phyloP scores from a whole-genome alignment of 1,140 invertebrate genomes.

The Drosophila lacertosa region DNA sequence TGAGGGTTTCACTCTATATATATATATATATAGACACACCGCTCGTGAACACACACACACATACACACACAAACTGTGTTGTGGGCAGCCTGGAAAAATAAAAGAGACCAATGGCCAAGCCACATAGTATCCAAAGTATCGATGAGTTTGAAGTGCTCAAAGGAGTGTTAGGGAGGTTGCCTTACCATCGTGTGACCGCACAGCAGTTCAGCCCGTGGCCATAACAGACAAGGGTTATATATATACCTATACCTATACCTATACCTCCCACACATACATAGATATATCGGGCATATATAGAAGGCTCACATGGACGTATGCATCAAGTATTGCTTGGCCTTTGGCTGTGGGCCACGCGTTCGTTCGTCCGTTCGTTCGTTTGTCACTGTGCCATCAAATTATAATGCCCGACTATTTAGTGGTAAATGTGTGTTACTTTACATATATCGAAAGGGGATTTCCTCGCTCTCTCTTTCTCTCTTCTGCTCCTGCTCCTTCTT shows the following conservation, averaged over 20 bases:
- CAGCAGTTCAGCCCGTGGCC: conserved; percentile 63
- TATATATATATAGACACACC: conserved; percentile 14
- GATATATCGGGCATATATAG: conserved; percentile 19
- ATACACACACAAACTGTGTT: conserved; percentile 27
- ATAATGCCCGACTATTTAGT: conserved; percentile 79
- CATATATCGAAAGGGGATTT: no score
- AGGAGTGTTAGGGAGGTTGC: conserved; percentile 12
- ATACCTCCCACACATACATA: conserved; percentile 11
- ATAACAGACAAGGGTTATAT: conserved; percentile 55
- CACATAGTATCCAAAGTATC: conserved; percentile 75
- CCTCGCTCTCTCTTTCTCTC: no score
- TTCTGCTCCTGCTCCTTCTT: no score
- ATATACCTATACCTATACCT: conserved; percentile 17
- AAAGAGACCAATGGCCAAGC: conserved; percentile 71
- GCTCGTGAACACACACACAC: background rate
- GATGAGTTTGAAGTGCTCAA: conserved; percentile 73
- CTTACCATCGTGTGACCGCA: conserved; percentile 68
- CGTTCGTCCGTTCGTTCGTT: conserved; percentile 51
- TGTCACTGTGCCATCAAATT: conserved; percentile 79
- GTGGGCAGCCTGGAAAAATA: conserved; percentile 59
- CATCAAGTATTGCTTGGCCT: conserved; percentile 16
- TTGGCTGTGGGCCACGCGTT: conserved; percentile 29
- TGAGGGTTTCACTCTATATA: conserved; percentile 47
- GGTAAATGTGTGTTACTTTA: conserved; percentile 77
- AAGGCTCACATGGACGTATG: conserved; percentile 24